Evolutionary conservation across 2,797 vertebrate species (phyloP).

Genomic region (Craterocephalus amniculus): DNA sequence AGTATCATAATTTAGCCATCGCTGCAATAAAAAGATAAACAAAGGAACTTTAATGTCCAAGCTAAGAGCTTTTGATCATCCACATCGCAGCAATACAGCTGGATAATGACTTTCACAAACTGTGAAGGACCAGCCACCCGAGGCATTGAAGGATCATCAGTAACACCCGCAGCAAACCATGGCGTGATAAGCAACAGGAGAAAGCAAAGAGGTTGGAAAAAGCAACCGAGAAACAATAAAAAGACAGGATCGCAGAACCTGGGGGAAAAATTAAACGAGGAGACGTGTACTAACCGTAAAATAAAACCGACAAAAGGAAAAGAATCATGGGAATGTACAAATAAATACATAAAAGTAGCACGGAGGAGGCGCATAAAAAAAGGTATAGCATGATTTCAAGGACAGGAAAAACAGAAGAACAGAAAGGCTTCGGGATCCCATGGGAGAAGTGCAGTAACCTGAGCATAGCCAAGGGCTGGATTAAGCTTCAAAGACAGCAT

Average conservation of each 20-base stretch:
- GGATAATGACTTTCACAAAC: conserved; percentile 52
- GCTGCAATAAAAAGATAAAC: conserved; percentile 26
- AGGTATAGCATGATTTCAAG: conserved; percentile 11
- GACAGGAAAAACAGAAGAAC: conserved; percentile 12
- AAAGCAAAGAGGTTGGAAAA: conserved; percentile 24
- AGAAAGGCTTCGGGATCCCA: conserved; percentile 13
- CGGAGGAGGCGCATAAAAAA: background rate
- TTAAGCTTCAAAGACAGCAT: conserved; percentile 26
- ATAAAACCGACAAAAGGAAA: background rate
- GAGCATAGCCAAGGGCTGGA: conserved; percentile 31
- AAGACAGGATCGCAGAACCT: conserved; percentile 8
- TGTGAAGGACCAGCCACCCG: conserved; percentile 38
- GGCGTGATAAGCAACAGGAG: conserved; percentile 34
- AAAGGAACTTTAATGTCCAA: conserved; percentile 7
- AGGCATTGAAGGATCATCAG: conserved; percentile 44
- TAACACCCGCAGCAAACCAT: conserved; percentile 31
- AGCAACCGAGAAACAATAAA: conserved; percentile 40
- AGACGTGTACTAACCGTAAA: conserved; percentile 4
- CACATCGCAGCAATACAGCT: conserved; percentile 10
- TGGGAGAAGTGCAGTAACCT: conserved; percentile 34
- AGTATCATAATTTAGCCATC: background rate
- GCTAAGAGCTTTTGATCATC: background rate
- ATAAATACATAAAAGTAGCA: conserved; percentile 4
- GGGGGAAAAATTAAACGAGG: background rate
- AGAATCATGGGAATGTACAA: conserved; percentile 15